These are phyloP conservation scores for Tricholauxania praeusta DNA, from an alignment of 2,888 invertebrate species.

Conservation along the genomic window DNA sequence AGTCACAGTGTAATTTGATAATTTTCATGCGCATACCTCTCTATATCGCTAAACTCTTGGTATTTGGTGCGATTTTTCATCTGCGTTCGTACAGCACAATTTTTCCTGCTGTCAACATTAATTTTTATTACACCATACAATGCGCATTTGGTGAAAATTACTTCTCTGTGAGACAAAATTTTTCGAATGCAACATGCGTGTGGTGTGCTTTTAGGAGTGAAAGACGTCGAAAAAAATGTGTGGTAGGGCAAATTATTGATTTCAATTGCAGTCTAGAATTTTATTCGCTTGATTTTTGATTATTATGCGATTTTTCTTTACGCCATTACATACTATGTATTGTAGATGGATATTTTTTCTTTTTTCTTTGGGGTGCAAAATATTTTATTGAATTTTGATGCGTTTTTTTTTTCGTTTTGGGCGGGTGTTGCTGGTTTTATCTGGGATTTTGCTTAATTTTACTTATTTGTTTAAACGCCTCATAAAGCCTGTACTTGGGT, in stretches of 20 bases:
- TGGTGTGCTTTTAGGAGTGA: neutral
- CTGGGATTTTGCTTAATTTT: slow-evolving; percentile 14
- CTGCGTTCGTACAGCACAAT: neutral
- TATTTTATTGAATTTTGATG: slow-evolving; percentile 31
- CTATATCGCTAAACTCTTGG: neutral
- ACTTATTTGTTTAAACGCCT: slow-evolving; percentile 9
- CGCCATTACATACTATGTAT: neutral
- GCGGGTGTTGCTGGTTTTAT: slow-evolving; percentile 18
- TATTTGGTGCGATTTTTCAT: neutral
- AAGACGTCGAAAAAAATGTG: neutral
- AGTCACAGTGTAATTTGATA: slow-evolving; percentile 8
- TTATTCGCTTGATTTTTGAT: neutral
- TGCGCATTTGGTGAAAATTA: no score
- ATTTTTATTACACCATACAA: neutral
- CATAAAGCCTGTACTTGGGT: neutral
- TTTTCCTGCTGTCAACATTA: slow-evolving; percentile 2
- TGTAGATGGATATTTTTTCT: neutral
- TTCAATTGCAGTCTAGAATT: slow-evolving; percentile 1
- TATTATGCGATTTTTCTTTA: slow-evolving; percentile 1
- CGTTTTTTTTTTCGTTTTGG: slow-evolving; percentile 3
- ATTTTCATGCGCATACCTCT: neutral
- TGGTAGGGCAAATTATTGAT: slow-evolving; percentile 1
- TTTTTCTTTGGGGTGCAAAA: slow-evolving; percentile 23
- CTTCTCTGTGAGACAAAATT: neutral
- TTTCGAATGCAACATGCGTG: neutral